phyloP scores from a whole-genome alignment of 2,888 invertebrate genomes.

The Hyposoter didymator region DNA sequence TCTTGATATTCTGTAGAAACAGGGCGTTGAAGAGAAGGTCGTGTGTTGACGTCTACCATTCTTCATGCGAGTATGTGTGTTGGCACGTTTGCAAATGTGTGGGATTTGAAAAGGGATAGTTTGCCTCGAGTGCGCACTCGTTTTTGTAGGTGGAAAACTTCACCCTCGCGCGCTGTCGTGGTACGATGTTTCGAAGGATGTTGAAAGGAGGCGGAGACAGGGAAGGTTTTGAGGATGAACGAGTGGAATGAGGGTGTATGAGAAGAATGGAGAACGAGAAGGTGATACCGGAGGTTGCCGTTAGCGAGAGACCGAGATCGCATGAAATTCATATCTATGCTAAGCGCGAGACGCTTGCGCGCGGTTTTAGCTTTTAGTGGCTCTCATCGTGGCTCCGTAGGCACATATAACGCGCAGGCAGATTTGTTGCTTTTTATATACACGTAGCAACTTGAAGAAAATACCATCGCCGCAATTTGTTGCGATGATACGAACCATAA shows the following conservation, averaged over 20 bases:
- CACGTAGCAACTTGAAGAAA: neutral
- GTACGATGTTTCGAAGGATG: constrained; percentile 19
- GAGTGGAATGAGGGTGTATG: constrained; percentile 1
- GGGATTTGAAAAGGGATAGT: constrained; percentile 29
- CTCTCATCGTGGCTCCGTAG: constrained; percentile 61
- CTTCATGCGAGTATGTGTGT: constrained; percentile 12
- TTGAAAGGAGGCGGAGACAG: constrained; percentile 1
- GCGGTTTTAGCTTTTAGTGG: constrained; percentile 58
- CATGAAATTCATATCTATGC: constrained; percentile 80
- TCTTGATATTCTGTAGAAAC: neutral
- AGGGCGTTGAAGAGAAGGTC: neutral
- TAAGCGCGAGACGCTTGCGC: constrained; percentile 72
- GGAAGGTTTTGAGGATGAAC: constrained; percentile 11
- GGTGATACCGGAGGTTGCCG: constrained; percentile 30
- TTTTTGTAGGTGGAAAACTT: constrained; percentile 57
- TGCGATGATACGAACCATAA: no score
- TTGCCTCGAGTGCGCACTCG: constrained; percentile 57
- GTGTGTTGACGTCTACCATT: constrained; percentile 23
- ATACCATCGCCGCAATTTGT: neutral
- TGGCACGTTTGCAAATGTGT: constrained; percentile 11
- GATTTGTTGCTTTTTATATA: constrained; percentile 33
- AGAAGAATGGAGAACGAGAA: constrained; percentile 30
- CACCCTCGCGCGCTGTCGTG: constrained; percentile 42
- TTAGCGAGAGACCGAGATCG: constrained; percentile 57
- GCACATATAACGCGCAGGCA: constrained; percentile 53